Base-by-base conservation (phyloP, 2,888 invertebrate genomes). In the Chydorus sphaericus region DNA sequence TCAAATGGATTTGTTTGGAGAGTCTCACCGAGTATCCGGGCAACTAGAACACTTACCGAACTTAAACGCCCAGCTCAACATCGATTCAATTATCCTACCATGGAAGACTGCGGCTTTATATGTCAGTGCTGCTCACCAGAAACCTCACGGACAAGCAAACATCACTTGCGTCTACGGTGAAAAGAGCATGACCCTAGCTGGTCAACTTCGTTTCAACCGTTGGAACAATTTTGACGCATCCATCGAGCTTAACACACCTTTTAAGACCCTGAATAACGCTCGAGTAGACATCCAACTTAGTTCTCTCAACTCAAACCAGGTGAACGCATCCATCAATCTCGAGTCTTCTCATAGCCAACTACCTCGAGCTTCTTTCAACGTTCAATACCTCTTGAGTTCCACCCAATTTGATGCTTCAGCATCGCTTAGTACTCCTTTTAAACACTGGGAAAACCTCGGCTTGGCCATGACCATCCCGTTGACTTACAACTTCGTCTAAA, bases 241-340 rank as follows among this genome's bases (percentile, higher is more conserved):
- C 33, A 23, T 49, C 11, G 57, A 57, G 26, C 50, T 61, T 7
- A 58, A 54, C 31, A 59, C 59, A 4, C 61, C 61, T 4, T 58
- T 58, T 33, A 37, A 60, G 37, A 50, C 56, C 18, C 26, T 55
- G 10, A 31, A 36, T 8, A 48, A n/a, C 16, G 54, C 48, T 16
- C 54, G 48, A 8, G 37, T 44, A 10, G 37, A 54, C 28, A 23
- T 30, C 33, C 54, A 57, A 30, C 16, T 55, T n/a, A 54, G 48
- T 11, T 31, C 39, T 14, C 48, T 36, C 18, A 48, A 51, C 11
- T 57, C 57, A 14, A n/a, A 44, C 14, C 26, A 28, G 14, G 44
- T 55, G 16, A 55, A 57, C 31, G 44, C 51, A 20, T 58, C 30
- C 6, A 8, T 58, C 18, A 33, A 54, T 26, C 14, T 57, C 31